A percentile compares a stretch with the other conserved stretches of the same genome.
These are phyloP conservation scores for Oryzias curvinotus DNA, from an alignment of 2,113 vertebrate genomes.

Conservation along the genomic window DNA sequence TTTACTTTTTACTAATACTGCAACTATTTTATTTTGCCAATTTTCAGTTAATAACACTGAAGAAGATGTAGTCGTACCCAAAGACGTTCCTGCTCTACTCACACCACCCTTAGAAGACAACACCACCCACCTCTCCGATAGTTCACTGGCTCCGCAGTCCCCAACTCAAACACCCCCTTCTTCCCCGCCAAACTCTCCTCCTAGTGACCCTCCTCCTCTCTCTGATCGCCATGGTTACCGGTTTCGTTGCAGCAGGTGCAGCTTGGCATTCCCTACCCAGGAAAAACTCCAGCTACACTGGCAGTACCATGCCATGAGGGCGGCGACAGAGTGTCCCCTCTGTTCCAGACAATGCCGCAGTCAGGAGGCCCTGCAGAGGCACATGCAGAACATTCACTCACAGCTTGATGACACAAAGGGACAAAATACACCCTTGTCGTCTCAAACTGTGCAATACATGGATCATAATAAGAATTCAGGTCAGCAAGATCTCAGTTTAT, in stretches of 20 bases:
- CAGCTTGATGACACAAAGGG: slow-evolving; percentile 82
- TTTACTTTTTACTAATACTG: background rate
- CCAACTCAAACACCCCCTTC: slow-evolving; percentile 63
- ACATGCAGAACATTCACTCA: slow-evolving; percentile 92
- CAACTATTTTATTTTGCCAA: slow-evolving; percentile 42
- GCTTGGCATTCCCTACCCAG: slow-evolving; percentile 95
- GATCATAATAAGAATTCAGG: slow-evolving; percentile 88
- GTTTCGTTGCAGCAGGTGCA: slow-evolving; percentile 98
- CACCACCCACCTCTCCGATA: slow-evolving; percentile 80
- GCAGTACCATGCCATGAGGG: slow-evolving; percentile 97
- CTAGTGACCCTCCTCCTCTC: slow-evolving; percentile 85
- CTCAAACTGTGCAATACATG: slow-evolving; percentile 57
- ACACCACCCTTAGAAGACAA: slow-evolving; percentile 72
- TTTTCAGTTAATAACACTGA: slow-evolving; percentile 53
- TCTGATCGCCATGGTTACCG: slow-evolving; percentile 98
- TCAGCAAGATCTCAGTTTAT: slow-evolving; percentile 87
- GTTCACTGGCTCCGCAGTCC: slow-evolving; percentile 82
- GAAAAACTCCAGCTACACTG: slow-evolving; percentile 97
- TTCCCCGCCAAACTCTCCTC: slow-evolving; percentile 76
- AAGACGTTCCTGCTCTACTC: slow-evolving; percentile 75
- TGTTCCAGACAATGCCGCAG: slow-evolving; percentile 97
- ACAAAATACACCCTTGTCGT: slow-evolving; percentile 80
- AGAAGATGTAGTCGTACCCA: slow-evolving; percentile 66
- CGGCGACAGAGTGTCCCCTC: slow-evolving; percentile 96
- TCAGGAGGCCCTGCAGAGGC: slow-evolving; percentile 95